Evolutionary conservation across 2,888 invertebrate genomes (phyloP), one percentile per base, ranked within the genome.

Genomic region (Microplitis manilae): DNA sequence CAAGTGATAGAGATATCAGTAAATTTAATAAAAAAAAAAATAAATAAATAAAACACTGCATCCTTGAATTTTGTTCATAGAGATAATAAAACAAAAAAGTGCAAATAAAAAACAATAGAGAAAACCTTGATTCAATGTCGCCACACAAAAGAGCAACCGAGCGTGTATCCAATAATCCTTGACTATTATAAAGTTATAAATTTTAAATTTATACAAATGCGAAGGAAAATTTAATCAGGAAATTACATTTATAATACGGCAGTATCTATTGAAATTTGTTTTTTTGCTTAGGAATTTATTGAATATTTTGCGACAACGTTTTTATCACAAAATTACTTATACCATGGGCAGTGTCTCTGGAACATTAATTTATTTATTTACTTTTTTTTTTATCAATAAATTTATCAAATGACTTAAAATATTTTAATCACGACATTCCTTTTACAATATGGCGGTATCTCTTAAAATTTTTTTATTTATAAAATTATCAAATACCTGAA

Each of bases 1-100:
- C 87, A 87, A 86, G 87, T 87, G 87, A 88, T 87, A 87, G 86
- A 86, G 87, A 88, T 84, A 88, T 87, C 88, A 83, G 83, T 86
- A 87, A 80, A 76, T 61, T 77, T 72, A 74, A 68, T 50, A 8
- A 50, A 50, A 50, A 50, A 50, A 50, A 50, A 13, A 50, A 50
- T 9, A 50, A 50, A 5, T 13, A 50, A 50, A 13, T 13, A 69
- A 69, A 77, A 81, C 70, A 69, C 64, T 38, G 61, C 15, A 61
- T 72, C 72, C 68, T 68, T 68, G 61, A 39, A 61, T 40, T 61
- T 68, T 41, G 68, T 7, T 68, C 50, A 39, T 72, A 39, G 40
- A 50, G 64, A 77, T 60, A 13, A 61, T 5, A 13, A 50, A 50
- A 50, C 50, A 50, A 50, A 50, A 50, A 50, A 30, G 30, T 13